These are phyloP conservation scores for Zoanthus gigantus DNA, from an alignment of 92 coral and sea anemone genomes.

Conservation along the genomic window DNA sequence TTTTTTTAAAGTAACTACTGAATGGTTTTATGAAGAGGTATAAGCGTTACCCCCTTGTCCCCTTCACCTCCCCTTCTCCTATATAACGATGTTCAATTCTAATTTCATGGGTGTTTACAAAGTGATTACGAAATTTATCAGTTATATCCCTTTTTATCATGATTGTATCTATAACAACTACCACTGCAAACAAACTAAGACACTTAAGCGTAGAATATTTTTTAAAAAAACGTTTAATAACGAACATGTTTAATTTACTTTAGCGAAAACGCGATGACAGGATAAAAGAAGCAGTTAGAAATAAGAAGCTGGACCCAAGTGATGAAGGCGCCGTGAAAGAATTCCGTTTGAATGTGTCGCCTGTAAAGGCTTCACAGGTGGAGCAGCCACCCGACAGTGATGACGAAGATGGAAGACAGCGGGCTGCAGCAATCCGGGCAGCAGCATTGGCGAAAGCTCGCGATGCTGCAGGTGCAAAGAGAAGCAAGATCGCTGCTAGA, in stretches of 20 bases:
- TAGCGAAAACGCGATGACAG: constrained; percentile 6
- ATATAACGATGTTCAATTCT: background rate
- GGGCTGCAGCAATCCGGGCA: constrained; percentile 2
- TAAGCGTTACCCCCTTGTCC: background rate
- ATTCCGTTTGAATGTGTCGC: background rate
- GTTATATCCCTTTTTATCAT: background rate
- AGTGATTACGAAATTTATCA: background rate
- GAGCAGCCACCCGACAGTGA: background rate
- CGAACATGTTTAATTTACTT: background rate
- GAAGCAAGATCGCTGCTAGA: background rate
- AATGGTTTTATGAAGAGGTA: no score
- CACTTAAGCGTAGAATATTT: background rate
- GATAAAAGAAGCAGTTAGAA: background rate
- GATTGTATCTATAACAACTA: background rate
- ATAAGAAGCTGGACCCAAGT: background rate
- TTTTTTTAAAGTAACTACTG: background rate
- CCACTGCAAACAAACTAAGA: constrained; percentile 11
- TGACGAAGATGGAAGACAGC: constrained; percentile 2
- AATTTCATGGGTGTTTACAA: background rate
- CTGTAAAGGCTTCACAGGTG: constrained; percentile 6
- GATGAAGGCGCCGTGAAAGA: background rate
- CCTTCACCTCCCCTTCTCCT: background rate
- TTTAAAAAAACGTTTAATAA: background rate
- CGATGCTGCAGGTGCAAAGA: constrained; percentile 10
- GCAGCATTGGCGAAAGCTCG: constrained; percentile 20